Percentiles rank a stretch among this genome's conserved stretches.
Evolutionary conservation across 2,797 vertebrate species (phyloP).

Genomic region (Myotis pilosus): DNA sequence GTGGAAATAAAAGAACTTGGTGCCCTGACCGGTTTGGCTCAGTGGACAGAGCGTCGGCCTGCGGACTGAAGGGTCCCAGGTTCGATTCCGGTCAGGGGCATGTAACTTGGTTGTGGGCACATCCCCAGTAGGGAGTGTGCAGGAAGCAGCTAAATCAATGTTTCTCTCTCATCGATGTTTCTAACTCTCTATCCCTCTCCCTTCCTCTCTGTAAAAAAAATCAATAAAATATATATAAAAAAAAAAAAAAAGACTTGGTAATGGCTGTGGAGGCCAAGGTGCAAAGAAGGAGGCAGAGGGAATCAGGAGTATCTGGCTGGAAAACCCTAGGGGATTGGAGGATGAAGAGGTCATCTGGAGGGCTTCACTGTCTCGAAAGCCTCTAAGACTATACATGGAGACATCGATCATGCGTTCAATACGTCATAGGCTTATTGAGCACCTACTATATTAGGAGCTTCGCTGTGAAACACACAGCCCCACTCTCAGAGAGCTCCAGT

Average conservation of each 20-base stretch:
- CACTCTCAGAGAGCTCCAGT: background rate
- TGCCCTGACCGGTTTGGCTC: too few species aligned
- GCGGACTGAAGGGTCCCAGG: too few species aligned
- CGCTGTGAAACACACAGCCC: background rate
- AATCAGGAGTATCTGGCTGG: background rate
- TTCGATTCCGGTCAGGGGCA: too few species aligned
- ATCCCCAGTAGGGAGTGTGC: too few species aligned
- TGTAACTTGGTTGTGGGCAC: too few species aligned
- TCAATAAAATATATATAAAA: too few species aligned
- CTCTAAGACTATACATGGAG: background rate
- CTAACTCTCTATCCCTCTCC: too few species aligned
- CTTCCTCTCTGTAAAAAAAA: too few species aligned
- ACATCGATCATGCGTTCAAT: rapidly evolving
- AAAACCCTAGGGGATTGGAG: background rate
- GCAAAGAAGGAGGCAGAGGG: background rate
- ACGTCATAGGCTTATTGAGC: background rate
- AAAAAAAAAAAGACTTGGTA: background rate
- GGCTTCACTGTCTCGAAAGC: background rate
- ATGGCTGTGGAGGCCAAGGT: background rate
- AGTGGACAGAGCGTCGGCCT: too few species aligned
- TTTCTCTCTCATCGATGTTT: too few species aligned
- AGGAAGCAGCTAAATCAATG: too few species aligned
- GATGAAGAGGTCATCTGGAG: background rate
- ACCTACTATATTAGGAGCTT: background rate
- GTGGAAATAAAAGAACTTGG: background rate